Base-by-base conservation (phyloP, 2,113 vertebrate genomes). In the human region DNA sequence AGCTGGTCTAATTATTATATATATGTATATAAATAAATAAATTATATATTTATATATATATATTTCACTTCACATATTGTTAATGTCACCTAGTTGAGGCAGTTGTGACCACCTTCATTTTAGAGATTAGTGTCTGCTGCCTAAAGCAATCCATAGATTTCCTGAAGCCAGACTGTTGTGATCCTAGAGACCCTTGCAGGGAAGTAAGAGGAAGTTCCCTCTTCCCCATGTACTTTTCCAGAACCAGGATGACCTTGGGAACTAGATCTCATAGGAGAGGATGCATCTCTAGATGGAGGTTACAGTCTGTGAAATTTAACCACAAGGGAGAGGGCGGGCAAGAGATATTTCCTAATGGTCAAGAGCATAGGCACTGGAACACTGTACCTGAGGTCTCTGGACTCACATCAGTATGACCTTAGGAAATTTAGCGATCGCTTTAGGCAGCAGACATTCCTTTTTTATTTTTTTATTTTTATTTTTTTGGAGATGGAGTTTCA, bases 291-390 rank as follows among this genome's bases (percentile, higher is more conserved):
- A 61, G 10, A 1, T 64, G 5, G 87, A 70, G 27, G 17, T 93
- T 43, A 7, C 5, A 70, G 0, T 80, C 43, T 79, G 16, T 89
- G n/a, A 83, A 89, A 86, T 75, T 13, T 16, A 66, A 11, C 8
- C 35, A 52, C 57, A 38, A 25, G 1, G 8, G 22, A 4, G 17
- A 6, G 0, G 5, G 0, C 32, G 4, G 9, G 5, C 1, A n/a
- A 55, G 52, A 30, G 23, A 6, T 45, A 23, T 80, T 45, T 90
- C 14, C 17, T 55, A 25, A 20, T 57, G 23, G 0, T 8, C 27
- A 66, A 88, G n/a, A 82, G 20, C 38, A 30, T 5, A 45, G 16
- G 1, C 8, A 68, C 2, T 35, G 30, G 13, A 52, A 22, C 7
- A 87, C 35, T 35, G 3, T 48, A 50, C 40, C 11, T n/a, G 70